A percentile compares a stretch with the other conserved stretches of the same genome.
Conservation (phyloP, 64 coral and sea anemone species). For the Montipora sp. region DNA sequence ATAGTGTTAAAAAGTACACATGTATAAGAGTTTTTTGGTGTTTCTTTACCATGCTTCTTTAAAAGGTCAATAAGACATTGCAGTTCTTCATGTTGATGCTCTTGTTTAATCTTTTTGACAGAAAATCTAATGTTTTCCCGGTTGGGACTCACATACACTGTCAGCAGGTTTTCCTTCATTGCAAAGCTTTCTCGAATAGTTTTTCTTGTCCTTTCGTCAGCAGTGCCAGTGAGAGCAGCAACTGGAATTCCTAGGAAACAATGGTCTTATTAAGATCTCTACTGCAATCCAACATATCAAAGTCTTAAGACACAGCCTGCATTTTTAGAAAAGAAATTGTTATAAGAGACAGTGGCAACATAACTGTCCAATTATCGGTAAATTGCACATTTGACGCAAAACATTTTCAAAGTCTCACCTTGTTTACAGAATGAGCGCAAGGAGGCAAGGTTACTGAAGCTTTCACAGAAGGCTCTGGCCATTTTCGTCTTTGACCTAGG, state of each 20-base stretch:
- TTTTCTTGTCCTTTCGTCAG: constrained; percentile 11
- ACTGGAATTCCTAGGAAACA: constrained; percentile 9
- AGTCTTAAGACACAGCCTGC: too few relatives aligned
- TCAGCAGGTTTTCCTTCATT: background rate
- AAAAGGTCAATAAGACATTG: constrained; percentile 24
- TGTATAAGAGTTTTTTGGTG: constrained; percentile 29
- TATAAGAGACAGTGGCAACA: too few relatives aligned
- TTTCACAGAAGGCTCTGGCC: too few relatives aligned
- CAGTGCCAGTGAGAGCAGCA: constrained; percentile 29
- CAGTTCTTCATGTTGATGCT: constrained; percentile 2
- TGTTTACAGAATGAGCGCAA: too few relatives aligned
- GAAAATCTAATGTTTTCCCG: constrained; percentile 21
- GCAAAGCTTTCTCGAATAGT: background rate
- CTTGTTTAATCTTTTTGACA: constrained; percentile 49
- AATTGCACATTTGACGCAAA: too few relatives aligned
- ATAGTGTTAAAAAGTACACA: constrained; percentile 37
- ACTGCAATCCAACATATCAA: too few relatives aligned
- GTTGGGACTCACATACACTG: constrained; percentile 42
- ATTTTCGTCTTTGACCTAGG: too few relatives aligned
- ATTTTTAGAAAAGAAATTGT: too few relatives aligned
- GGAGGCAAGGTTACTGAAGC: too few relatives aligned
- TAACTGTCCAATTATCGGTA: too few relatives aligned
- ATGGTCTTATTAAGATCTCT: background rate
- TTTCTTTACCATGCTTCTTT: background rate
- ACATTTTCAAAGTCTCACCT: too few relatives aligned